A percentile compares a stretch with the other conserved stretches of the same genome.
These are phyloP conservation scores for Toxotes chatareus DNA, from an alignment of 2,113 vertebrate species.

Conservation along the genomic window DNA sequence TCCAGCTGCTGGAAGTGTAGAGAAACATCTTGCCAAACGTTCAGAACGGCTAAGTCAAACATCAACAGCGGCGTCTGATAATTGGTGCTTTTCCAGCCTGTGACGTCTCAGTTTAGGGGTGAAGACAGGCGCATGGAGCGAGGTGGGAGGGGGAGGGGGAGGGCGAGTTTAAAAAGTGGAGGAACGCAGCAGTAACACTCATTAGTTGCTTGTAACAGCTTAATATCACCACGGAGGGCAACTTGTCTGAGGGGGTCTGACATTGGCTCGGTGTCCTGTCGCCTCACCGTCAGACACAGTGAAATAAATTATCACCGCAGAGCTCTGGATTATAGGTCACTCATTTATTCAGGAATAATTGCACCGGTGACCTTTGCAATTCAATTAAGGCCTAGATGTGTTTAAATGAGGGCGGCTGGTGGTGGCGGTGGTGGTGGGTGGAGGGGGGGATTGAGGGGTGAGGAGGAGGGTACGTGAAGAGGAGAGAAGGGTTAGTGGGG, in stretches of 20 bases:
- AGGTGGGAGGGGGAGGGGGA: not conserved
- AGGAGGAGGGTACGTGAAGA: not conserved
- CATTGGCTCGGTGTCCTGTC: constrained; percentile 69
- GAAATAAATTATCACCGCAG: constrained; percentile 79
- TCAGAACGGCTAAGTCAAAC: not conserved
- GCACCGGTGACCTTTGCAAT: constrained; percentile 84
- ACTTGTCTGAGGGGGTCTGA: constrained; percentile 75
- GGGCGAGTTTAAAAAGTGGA: constrained; percentile 43
- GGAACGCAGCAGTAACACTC: constrained; percentile 69
- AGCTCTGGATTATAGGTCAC: constrained; percentile 82
- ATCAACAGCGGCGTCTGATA: not conserved
- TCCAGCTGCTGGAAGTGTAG: not conserved
- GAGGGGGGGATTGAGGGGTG: not conserved
- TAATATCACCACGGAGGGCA: constrained; percentile 74
- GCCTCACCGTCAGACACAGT: constrained; percentile 70
- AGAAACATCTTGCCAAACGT: not conserved
- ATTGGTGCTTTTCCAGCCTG: constrained; percentile 26
- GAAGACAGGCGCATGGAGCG: not conserved
- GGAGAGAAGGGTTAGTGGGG: constrained; percentile 34
- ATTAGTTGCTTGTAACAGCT: constrained; percentile 78
- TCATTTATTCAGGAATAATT: constrained; percentile 86
- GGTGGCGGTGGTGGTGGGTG: not conserved
- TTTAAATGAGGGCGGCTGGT: constrained; percentile 77
- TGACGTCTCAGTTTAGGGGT: constrained; percentile 52
- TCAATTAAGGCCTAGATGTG: constrained; percentile 83